Conservation (phyloP, 2,797 vertebrate species). For the Catamblyrhynchus diadema region DNA sequence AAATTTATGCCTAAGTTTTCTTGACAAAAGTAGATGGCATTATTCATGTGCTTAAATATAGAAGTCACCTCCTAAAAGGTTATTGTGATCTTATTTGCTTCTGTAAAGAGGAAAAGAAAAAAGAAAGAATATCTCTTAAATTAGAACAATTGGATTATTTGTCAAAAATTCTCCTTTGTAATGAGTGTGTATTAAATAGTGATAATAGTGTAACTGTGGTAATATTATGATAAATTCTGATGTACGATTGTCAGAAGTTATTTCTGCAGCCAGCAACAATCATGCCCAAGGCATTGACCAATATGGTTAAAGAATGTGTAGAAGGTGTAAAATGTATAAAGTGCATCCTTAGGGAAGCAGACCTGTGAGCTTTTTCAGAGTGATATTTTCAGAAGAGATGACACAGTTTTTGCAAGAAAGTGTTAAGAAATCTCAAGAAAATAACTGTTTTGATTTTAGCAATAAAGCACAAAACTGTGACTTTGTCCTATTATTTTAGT, state of each 20-base stretch:
- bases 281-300: background rate
- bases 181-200: background rate
- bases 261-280: background rate
- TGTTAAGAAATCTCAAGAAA: background rate
- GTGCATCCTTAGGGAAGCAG: background rate
- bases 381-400: background rate
- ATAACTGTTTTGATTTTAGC: slow-evolving; percentile 1
- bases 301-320: background rate
- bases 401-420: background rate
- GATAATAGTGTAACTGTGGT: background rate
- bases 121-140: background rate
- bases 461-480: background rate
- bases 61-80: background rate
- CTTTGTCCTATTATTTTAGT: background rate
- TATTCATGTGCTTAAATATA: background rate
- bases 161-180: background rate
- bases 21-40: background rate
- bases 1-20: background rate
- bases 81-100: background rate
- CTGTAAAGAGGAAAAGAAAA: background rate
- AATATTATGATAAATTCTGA: background rate
- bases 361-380: background rate
- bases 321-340: background rate
- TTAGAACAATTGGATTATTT: background rate
- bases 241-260: background rate